These are phyloP conservation scores for Cyrtorhinus lividipennis DNA, from an alignment of 1,140 invertebrate genomes.

Conservation along the genomic window DNA sequence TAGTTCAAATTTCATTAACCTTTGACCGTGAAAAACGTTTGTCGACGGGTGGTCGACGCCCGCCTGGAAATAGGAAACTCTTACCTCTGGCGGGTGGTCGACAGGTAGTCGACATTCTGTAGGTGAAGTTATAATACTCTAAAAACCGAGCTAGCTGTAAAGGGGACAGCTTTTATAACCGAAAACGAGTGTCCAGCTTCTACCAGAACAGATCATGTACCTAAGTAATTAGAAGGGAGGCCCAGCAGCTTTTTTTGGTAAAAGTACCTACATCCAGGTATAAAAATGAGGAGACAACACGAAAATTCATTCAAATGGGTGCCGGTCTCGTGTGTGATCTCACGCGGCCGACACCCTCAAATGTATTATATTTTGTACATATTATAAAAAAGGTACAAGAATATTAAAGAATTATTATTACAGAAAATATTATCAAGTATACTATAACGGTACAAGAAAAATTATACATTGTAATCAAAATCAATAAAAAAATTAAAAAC, in stretches of 20 bases:
- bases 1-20: conserved; percentile 6
- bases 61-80: conserved; percentile 1
- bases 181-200: conserved; percentile 7
- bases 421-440: neutral
- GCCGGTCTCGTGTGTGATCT: neutral
- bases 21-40: conserved; percentile 4
- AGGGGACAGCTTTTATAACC: conserved; percentile 2
- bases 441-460: conserved; percentile 5
- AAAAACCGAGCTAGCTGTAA: neutral
- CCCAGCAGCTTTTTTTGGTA: neutral
- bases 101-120: neutral
- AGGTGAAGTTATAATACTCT: conserved; percentile 6
- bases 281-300: conserved; percentile 3
- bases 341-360: neutral
- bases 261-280: neutral
- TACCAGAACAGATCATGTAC: conserved; percentile 2
- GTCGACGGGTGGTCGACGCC: conserved; percentile 9
- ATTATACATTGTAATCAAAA: conserved; percentile 4
- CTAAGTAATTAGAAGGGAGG: conserved; percentile 7
- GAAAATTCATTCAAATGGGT: neutral
- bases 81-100: conserved; percentile 9
- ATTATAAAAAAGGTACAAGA: neutral
- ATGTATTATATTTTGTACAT: neutral
- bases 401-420: neutral
- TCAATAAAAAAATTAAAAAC: neutral